Base-by-base conservation (phyloP, 2,113 vertebrate species). In the Cyprinodon tularosa region DNA sequence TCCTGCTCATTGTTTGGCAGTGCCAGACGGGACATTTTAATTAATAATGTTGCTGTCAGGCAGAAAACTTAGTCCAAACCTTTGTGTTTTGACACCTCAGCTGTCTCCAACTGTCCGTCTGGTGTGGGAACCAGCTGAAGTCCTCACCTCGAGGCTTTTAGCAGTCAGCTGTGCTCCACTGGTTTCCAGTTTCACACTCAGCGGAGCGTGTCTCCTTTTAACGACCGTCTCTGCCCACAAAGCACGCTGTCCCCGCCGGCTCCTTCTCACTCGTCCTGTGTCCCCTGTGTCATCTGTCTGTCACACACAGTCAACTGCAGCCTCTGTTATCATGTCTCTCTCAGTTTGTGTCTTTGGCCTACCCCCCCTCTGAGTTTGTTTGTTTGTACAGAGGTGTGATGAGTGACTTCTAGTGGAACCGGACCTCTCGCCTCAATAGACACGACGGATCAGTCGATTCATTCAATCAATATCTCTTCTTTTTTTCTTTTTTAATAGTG, bases 141-240 rank as follows among this genome's bases (percentile, higher is more conserved):
- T 89, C 88, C 86, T 71, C 87, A 91, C 90, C 90, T 83, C 86
- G 86, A 89, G 89, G 85, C 85, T 89, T 88, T 93, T 87, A 91
- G 83, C 83, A 90, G 89, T 92, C 89, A 93, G 93, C 84, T 89
- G 87, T 83, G 89, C 91, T 88, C 86, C 85, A 89, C 66, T 91
- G 89, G 84, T 93, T 91, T 94, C 78, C 88, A 90, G 90, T 94
- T 94, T 94, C 93, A 93, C 90, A 94, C 88, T 90, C 89, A 79
- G 87, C 87, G 83, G 91, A 90, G 93, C 91, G 76, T 92, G 86
- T 93, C 91, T 93, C 90, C 89, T 85, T 66, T 82, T 80, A 89
- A 88, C 86, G 65, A 83, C 78, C 78, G 72, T 81, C 86, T 62
- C 89, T 83, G 86, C 80, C 83, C 82, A 12, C 45, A 48, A 65